Evolutionary conservation across 2,888 invertebrate genomes (phyloP).

Genomic region (Bembecia ichneumoniformis): DNA sequence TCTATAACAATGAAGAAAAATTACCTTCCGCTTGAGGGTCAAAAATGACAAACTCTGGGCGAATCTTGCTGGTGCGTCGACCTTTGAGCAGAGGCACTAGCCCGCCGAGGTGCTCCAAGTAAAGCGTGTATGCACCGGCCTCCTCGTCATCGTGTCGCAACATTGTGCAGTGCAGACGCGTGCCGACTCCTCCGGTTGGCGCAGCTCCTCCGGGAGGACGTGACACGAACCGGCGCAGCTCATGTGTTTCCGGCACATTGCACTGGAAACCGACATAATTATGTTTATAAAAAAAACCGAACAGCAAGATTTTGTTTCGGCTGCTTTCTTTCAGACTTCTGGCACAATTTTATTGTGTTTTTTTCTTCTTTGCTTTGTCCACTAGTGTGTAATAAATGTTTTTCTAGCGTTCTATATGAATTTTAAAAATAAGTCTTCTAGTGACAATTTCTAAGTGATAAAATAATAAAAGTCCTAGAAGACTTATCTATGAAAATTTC

Average conservation of each 20-base stretch:
- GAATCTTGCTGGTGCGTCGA: conserved; percentile 94
- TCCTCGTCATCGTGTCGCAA: conserved; percentile 90
- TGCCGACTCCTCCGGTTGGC: conserved; percentile 69
- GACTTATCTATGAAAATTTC: too few species aligned
- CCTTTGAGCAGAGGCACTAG: conserved; percentile 96
- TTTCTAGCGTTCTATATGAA: too few species aligned
- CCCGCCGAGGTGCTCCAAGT: conserved; percentile 96
- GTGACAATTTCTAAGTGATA: too few species aligned
- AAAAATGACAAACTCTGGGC: conserved; percentile 98
- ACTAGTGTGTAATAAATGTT: too few species aligned
- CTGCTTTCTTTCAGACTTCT: too few species aligned
- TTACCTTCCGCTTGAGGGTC: conserved; percentile 90
- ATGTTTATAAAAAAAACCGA: not conserved
- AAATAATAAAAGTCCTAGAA: too few species aligned
- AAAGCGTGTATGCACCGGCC: conserved; percentile 87
- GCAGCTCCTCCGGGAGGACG: conserved; percentile 77
- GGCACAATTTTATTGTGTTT: not conserved
- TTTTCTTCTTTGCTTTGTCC: too few species aligned
- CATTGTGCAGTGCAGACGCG: conserved; percentile 98
- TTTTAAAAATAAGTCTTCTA: too few species aligned
- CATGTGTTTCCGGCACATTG: conserved; percentile 91
- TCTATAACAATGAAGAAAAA: too few species aligned
- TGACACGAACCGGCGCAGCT: conserved; percentile 93
- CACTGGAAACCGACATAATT: conserved; percentile 73
- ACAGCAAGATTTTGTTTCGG: too few species aligned